Percentiles rank a stretch among this genome's conserved stretches.
These are phyloP conservation scores for Novumbra hubbsi DNA, from an alignment of 2,797 vertebrate genomes.

Conservation along the genomic window DNA sequence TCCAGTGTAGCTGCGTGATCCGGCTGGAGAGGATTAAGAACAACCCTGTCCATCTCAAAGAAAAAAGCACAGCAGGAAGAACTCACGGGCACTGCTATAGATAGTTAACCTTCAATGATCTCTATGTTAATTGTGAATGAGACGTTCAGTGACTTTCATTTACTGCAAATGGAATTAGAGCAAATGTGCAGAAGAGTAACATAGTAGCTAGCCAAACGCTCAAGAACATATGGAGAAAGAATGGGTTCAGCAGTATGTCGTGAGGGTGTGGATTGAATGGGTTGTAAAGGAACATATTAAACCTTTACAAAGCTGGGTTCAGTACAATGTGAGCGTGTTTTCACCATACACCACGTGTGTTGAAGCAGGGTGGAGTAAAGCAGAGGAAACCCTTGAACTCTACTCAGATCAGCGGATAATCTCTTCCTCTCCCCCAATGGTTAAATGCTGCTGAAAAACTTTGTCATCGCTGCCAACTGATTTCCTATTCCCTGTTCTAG, in stretches of 20 bases:
- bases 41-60: constrained; percentile 42
- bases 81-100: neutral
- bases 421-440: constrained; percentile 7
- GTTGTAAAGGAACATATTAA: neutral
- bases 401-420: constrained; percentile 44
- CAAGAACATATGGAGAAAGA: neutral
- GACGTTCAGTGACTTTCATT: neutral
- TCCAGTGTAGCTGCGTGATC: constrained; percentile 42
- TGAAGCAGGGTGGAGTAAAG: constrained; percentile 28
- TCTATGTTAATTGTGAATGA: constrained; percentile 5
- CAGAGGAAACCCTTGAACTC: constrained; percentile 59
- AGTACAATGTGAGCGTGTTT: neutral
- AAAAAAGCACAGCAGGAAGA: neutral
- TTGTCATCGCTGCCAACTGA: constrained; percentile 34
- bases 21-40: constrained; percentile 24
- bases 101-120: neutral
- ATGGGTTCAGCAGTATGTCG: neutral
- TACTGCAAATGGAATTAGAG: constrained; percentile 13
- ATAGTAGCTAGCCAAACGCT: neutral
- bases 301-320: neutral
- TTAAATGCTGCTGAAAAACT: constrained; percentile 42
- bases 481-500: no score
- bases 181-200: neutral
- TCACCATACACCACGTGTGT: constrained; percentile 15
- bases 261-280: neutral